Percentiles rank a stretch among this genome's conserved stretches.
phyloP scores from a whole-genome alignment of 2,888 invertebrate genomes.

The Strigamia crassipes region DNA sequence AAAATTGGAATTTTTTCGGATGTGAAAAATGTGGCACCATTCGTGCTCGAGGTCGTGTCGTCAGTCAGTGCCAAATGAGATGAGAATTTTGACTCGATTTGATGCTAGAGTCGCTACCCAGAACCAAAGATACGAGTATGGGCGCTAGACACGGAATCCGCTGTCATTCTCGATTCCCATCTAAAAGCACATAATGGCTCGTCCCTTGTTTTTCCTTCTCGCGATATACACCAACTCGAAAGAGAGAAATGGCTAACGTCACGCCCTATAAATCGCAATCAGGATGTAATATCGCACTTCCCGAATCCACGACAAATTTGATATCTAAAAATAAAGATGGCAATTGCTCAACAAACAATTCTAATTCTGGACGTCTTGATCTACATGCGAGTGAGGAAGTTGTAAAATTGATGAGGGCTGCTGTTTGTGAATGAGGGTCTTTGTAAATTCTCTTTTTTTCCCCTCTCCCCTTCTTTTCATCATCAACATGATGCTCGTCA shows the following conservation, averaged over 20 bases:
- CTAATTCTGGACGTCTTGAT: slow-evolving; percentile 13
- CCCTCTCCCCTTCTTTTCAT: background rate
- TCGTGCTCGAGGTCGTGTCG: background rate
- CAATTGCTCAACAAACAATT: slow-evolving; percentile 24
- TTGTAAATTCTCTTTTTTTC: background rate
- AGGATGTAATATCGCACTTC: background rate
- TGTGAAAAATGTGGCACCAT: background rate
- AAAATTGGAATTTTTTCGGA: background rate
- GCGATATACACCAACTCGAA: too few species aligned
- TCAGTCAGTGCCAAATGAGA: background rate
- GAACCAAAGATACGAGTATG: too few species aligned
- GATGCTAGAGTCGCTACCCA: too few species aligned
- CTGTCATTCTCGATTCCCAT: too few species aligned
- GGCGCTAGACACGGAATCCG: too few species aligned
- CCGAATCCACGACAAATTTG: background rate
- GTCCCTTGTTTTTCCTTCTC: background rate
- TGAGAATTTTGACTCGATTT: background rate
- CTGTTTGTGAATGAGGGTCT: slow-evolving; percentile 26
- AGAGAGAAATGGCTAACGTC: too few species aligned
- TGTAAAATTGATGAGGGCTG: slow-evolving; percentile 15
- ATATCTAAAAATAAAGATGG: slow-evolving; percentile 6
- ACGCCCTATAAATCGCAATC: background rate
- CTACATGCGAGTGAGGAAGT: background rate
- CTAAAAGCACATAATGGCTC: too few species aligned
- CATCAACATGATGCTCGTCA: background rate